Evolutionary conservation across 2,888 invertebrate species (phyloP), one percentile per base, ranked within the genome.

Genomic region (Pseudolycoriella hygida): DNA sequence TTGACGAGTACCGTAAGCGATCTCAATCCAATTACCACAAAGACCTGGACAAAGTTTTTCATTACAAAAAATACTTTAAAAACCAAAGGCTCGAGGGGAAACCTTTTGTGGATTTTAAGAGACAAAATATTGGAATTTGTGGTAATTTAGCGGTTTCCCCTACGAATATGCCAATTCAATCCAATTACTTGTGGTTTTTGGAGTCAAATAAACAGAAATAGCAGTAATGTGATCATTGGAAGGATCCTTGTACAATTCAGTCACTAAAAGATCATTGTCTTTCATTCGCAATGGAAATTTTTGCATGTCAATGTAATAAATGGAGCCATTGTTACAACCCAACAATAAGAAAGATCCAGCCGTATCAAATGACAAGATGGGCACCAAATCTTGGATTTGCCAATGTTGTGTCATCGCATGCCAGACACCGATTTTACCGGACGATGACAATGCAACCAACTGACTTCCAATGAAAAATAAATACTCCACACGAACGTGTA

Each of bases 11-110:
- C 97, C 98, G 63, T 98, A 98, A 1, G 97, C 98, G 56, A 98
- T 97, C 69, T 98, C 98, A 57, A 98, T 94, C 96, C 97, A 97
- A 67, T 97, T 97, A 40, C 96, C 96, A 66, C 92, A 92, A 47
- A 93, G 71, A 72, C 88, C 93, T 90, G 60, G 2, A 37, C 11
- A n/a, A 17, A 32, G 11, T 30, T n/a, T 17, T n/a, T 37, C n/a
- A 37, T 37, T 37, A 10, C 10, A 5, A n/a, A n/a, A n/a, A n/a
- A n/a, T n/a, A n/a, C n/a, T n/a, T n/a, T n/a, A n/a, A n/a, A 3
- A 14, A n/a, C 6, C 34, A 47, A 38, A 30, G 37, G 18, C n/a
- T 12, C 10, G 39, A 38, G 19, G 2, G 17, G 14, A 5, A 17
- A 5, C 18, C 8, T 40, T 40, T 40, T 19, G 17, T 11, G 15